Evolutionary conservation across 2,797 vertebrate species (phyloP).

Genomic region (Acrossocheilus wenchowensis): DNA sequence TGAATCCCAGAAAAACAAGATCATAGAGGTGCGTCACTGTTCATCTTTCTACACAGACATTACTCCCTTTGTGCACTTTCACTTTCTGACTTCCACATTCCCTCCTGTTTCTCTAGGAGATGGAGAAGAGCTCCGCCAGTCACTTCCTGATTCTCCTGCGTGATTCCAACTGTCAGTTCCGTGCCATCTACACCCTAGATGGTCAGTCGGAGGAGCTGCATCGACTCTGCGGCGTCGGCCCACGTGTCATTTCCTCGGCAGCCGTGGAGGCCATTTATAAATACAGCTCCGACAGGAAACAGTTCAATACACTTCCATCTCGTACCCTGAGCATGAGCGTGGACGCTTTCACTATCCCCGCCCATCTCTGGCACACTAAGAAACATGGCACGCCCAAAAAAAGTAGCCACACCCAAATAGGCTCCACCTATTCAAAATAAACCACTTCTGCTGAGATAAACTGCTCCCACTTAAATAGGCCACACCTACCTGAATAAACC

Average conservation of each 20-base stretch:
- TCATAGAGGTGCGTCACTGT: slow-evolving; percentile 80
- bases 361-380: slow-evolving; percentile 87
- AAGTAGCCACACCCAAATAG: slow-evolving; percentile 72
- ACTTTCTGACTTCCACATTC: neutral
- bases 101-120: slow-evolving; percentile 75
- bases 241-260: slow-evolving; percentile 75
- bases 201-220: slow-evolving; percentile 84
- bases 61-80: neutral
- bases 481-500: neutral
- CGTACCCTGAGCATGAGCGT: slow-evolving; percentile 92
- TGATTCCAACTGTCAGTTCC: slow-evolving; percentile 89
- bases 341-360: slow-evolving; percentile 90
- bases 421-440: slow-evolving; percentile 1
- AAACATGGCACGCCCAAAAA: slow-evolving; percentile 83
- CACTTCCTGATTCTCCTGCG: slow-evolving; percentile 94
- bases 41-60: neutral
- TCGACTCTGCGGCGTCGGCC: slow-evolving; percentile 84
- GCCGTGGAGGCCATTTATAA: slow-evolving; percentile 91
- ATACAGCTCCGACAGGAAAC: slow-evolving; percentile 93
- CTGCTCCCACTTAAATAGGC: neutral
- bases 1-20: slow-evolving; percentile 87
- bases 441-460: neutral
- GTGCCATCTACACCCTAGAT: slow-evolving; percentile 85
- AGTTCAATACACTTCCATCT: slow-evolving; percentile 89
- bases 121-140: slow-evolving; percentile 90